Conservation (phyloP, 2,113 vertebrate species). For the Melanotaenia duboulayi region DNA sequence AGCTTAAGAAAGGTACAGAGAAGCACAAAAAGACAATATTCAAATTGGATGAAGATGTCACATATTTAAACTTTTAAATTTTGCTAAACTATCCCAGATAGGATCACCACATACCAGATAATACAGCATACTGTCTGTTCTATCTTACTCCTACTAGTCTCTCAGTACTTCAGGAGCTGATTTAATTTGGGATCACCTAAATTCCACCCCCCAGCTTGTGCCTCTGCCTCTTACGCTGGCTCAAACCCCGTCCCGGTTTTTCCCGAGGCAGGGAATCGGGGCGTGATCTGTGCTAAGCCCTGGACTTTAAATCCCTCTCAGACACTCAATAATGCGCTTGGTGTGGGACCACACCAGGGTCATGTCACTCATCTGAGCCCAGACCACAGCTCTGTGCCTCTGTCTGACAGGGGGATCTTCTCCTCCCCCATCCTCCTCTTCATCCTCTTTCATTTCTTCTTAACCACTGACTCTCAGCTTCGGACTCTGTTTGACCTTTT, state of each 20-base stretch:
- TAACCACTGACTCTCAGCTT: conserved; percentile 10
- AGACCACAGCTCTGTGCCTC: conserved; percentile 23
- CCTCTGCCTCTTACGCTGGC: conserved; percentile 13
- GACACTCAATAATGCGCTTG: conserved; percentile 66
- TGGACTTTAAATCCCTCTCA: conserved; percentile 72
- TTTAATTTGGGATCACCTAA: conserved; percentile 37
- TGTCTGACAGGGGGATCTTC: conserved; percentile 57
- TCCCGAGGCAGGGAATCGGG: conserved; percentile 49
- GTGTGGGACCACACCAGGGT: conserved; percentile 59
- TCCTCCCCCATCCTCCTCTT: conserved; percentile 19
- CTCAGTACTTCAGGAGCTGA: conserved; percentile 14
- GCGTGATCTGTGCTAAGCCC: conserved; percentile 74
- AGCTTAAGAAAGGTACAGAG: neutral
- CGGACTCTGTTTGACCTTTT: conserved; percentile 11
- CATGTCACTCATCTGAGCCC: conserved; percentile 55
- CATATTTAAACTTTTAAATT: neutral
- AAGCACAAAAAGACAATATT: neutral
- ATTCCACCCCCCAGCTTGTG: conserved; percentile 11
- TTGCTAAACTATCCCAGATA: neutral
- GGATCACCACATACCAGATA: neutral
- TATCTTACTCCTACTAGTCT: neutral
- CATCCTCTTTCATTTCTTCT: conserved; percentile 39
- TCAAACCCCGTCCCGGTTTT: conserved; percentile 37
- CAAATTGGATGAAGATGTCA: neutral
- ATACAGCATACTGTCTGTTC: too few relatives aligned